Evolutionary conservation across 2,113 vertebrate species (phyloP).

Genomic region (Ictalurus punctatus): DNA sequence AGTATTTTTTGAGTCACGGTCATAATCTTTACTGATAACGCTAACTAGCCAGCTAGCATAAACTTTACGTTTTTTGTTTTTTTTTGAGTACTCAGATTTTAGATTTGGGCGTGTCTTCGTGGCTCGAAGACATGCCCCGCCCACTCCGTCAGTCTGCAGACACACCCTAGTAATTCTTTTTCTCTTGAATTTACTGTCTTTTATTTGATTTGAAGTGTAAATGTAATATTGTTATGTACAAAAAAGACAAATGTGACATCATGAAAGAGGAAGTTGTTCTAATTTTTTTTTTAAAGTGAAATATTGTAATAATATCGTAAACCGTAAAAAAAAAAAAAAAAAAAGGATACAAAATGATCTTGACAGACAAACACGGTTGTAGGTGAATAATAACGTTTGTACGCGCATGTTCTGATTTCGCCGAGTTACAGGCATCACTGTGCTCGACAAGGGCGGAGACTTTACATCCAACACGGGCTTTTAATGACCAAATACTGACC

Average conservation of each 20-base stretch:
- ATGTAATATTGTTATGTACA: not conserved
- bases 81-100: not conserved
- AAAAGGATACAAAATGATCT: not conserved
- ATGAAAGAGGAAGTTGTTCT: not conserved
- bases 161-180: not conserved
- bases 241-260: conserved; percentile 13
- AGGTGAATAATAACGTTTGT: not conserved
- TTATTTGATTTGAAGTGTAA: not conserved
- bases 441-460: not conserved
- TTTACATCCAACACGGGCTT: no score
- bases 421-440: not conserved
- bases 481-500: no score
- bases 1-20: not conserved
- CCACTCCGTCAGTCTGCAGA: not conserved
- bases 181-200: not conserved
- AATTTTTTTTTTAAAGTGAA: not conserved
- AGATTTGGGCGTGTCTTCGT: not conserved
- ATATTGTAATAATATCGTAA: not conserved
- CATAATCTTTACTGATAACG: not conserved
- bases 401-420: not conserved
- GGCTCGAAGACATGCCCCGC: not conserved
- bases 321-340: not conserved
- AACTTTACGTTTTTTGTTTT: not conserved
- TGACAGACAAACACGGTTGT: not conserved
- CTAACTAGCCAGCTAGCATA: not conserved